Conservation (phyloP, 1,140 invertebrate species). For the Psix sp. region DNA sequence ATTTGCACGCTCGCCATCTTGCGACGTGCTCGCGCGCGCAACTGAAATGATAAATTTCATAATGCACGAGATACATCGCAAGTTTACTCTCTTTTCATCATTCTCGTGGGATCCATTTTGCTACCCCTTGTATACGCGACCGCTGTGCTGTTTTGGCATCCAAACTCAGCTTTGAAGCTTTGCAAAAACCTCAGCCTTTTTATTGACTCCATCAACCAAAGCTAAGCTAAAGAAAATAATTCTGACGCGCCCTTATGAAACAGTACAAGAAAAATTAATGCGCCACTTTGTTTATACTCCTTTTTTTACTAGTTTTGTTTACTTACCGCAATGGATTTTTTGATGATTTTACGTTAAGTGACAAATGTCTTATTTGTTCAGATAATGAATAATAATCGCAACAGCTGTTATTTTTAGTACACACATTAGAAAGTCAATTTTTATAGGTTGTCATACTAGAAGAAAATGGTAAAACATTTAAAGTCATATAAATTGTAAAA, state of each 20-base stretch:
- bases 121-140: constrained; percentile 45
- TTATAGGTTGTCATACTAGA: too few species aligned
- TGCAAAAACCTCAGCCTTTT: constrained; percentile 29
- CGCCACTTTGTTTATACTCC: constrained; percentile 41
- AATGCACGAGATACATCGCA: constrained; percentile 55
- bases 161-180: constrained; percentile 28
- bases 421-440: too few species aligned
- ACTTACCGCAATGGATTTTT: constrained; percentile 12
- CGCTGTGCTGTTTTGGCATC: constrained; percentile 34
- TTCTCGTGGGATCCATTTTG: constrained; percentile 42
- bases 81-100: constrained; percentile 44
- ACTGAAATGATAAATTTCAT: constrained; percentile 62
- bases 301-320: constrained; percentile 12
- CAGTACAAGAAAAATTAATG: constrained; percentile 52
- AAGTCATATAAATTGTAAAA: constrained; percentile 30
- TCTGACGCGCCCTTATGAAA: constrained; percentile 29
- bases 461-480: constrained; percentile 18
- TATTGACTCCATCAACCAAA: constrained; percentile 9
- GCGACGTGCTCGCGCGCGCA: constrained; percentile 27
- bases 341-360: constrained; percentile 27
- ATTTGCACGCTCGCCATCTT: constrained; percentile 56
- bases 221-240: constrained; percentile 27
- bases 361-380: too few species aligned
- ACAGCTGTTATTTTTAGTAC: too few species aligned
- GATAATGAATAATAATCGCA: too few species aligned